phyloP scores from a whole-genome alignment of 2,797 vertebrate species.

The Catostomus latipinnis region DNA sequence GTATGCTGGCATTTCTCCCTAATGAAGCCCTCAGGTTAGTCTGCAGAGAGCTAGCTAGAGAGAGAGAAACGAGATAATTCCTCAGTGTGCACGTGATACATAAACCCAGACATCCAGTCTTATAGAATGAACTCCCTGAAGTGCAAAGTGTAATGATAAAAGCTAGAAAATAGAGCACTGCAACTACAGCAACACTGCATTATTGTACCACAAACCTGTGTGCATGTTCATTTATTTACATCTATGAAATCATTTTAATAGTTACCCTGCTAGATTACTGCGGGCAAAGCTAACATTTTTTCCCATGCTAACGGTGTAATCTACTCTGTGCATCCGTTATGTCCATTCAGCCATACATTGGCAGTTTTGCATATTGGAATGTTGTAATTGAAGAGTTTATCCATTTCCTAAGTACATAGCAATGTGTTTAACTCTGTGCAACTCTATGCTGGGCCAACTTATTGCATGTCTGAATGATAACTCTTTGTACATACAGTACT shows the following conservation, averaged over 20 bases:
- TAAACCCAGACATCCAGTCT: slow-evolving; percentile 17
- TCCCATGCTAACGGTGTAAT: neutral
- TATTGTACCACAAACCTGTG: neutral
- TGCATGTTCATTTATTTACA: slow-evolving; percentile 1
- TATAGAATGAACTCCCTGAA: slow-evolving; percentile 13
- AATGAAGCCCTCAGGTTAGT: slow-evolving; percentile 27
- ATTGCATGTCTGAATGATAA: too few species aligned
- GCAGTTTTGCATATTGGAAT: too few species aligned
- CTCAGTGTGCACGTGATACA: neutral
- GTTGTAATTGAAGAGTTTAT: too few species aligned
- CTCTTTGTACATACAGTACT: too few species aligned
- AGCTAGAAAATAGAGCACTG: neutral
- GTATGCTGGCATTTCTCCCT: neutral
- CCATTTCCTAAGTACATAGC: too few species aligned
- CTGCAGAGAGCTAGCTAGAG: neutral
- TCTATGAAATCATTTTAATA: slow-evolving; percentile 14
- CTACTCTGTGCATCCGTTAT: neutral
- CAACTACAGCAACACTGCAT: neutral
- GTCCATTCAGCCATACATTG: too few species aligned
- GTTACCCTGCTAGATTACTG: slow-evolving; percentile 21
- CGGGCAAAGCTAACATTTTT: neutral
- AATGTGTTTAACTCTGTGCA: too few species aligned
- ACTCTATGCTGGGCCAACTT: too few species aligned
- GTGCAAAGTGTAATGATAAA: neutral
- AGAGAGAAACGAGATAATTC: neutral